Base-by-base conservation (phyloP, 2,888 invertebrate species). In the Trissoscelio sp. region DNA sequence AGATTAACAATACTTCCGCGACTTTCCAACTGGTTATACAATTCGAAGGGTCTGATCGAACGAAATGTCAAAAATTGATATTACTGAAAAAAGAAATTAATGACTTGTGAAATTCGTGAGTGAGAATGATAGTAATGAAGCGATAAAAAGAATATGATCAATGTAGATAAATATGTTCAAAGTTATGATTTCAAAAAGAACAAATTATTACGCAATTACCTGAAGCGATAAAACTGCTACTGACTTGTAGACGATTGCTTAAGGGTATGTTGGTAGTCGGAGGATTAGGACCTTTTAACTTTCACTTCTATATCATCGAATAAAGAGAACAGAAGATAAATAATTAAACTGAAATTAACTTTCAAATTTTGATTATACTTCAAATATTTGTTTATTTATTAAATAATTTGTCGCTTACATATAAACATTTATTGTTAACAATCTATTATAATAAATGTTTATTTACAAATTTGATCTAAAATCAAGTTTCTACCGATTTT, bases 1-100 rank as follows among this genome's bases (percentile, higher is more conserved):
- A 64, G 34, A 69, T 69, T 69, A 44, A 57, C 28, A 11, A 11
- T 12, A 31, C 66, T 53, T 66, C 66, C 51, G 9, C 51, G 16
- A 66, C 66, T 53, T 66, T 51, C 51, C 5, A 66, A 51, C 9
- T 22, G 18, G 37, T 64, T 64, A 51, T 37, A 28, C 37, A 64
- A 64, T 22, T 4, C 22, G 7, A 24, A 9, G 9, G 11, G 24
- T 6, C 2, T 51, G 12, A 51, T 51, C 24, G 14, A 24, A 24
- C 16, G 1, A 24, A 5, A 28, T 24, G 6, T 11, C 12, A 39
- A 12, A n/a, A n/a, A n/a, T n/a, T n/a, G n/a, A n/a, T n/a, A n/a
- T n/a, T n/a, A n/a, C n/a, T n/a, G n/a, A n/a, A n/a, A n/a, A n/a
- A n/a, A n/a, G n/a, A n/a, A n/a, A 39, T 39, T 39, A 39, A 24